A percentile compares a stretch with the other conserved stretches of the same genome.
Evolutionary conservation across 2,113 vertebrate species (phyloP).

Genomic region (Bubo scandiacus): DNA sequence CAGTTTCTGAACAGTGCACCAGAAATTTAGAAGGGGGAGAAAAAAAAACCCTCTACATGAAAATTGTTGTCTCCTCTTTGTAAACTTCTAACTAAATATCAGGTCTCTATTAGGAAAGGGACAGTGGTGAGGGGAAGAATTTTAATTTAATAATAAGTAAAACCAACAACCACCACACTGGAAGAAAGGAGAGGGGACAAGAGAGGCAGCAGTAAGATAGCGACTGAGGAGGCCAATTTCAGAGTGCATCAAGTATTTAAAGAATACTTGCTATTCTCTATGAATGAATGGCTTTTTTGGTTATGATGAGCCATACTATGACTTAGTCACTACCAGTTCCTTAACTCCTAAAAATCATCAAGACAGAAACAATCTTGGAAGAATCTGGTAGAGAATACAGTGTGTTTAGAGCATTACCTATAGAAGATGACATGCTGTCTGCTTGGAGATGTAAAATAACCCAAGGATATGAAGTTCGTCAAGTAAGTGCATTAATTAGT

Average conservation of each 20-base stretch:
- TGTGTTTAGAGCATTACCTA: background rate
- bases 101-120: background rate
- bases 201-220: background rate
- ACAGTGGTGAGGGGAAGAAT: background rate
- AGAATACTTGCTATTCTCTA: background rate
- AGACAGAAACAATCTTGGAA: background rate
- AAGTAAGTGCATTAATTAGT: background rate
- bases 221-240: background rate
- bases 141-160: background rate
- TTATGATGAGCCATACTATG: background rate
- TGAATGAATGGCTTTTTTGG: background rate
- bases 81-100: background rate
- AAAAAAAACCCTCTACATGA: background rate
- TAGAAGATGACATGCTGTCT: background rate
- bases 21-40: background rate
- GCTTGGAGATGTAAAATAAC: background rate
- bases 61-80: background rate
- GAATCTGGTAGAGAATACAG: background rate
- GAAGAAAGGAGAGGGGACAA: background rate
- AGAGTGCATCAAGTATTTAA: background rate
- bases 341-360: background rate
- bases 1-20: conserved; percentile 37
- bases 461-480: background rate
- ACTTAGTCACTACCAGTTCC: background rate
- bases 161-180: background rate